Conservation (phyloP, 2,797 vertebrate genomes). For the Acanthurus tractus region DNA sequence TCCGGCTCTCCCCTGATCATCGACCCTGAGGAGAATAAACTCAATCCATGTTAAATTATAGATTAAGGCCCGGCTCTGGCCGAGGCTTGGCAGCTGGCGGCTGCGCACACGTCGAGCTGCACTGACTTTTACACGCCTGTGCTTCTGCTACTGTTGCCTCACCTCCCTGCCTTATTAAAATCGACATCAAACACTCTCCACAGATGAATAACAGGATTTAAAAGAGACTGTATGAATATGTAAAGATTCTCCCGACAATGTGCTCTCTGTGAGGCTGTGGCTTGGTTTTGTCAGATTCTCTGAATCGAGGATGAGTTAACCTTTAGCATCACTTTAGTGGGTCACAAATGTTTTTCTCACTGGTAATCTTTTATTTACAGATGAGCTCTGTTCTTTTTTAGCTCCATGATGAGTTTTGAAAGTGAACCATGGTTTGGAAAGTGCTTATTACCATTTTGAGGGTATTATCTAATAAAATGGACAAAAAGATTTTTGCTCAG, state of each 20-base stretch:
- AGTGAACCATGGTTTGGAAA: constrained; percentile 11
- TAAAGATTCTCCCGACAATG: constrained; percentile 50
- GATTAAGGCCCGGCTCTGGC: constrained; percentile 80
- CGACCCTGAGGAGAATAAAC: constrained; percentile 79
- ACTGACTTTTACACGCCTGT: constrained; percentile 60
- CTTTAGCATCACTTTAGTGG: constrained; percentile 26
- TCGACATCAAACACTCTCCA: constrained; percentile 77
- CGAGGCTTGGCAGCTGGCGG: constrained; percentile 71
- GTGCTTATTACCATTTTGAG: constrained; percentile 14
- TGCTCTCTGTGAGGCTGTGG: constrained; percentile 20
- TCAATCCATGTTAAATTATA: constrained; percentile 86
- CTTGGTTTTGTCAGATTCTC: constrained; percentile 32
- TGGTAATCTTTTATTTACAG: constrained; percentile 21
- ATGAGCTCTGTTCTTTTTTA: constrained; percentile 32
- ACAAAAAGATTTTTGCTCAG: not conserved
- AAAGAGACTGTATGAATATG: constrained; percentile 79
- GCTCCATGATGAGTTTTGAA: not conserved
- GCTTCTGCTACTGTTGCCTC: constrained; percentile 73
- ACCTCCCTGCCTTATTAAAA: constrained; percentile 80
- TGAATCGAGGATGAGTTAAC: constrained; percentile 33
- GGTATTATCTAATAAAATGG: constrained; percentile 15
- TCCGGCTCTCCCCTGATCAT: constrained; percentile 66
- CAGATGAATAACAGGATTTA: constrained; percentile 65
- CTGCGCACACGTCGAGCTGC: constrained; percentile 52
- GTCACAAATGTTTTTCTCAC: constrained; percentile 32